phyloP scores from a whole-genome alignment of 2,797 vertebrate species.

The Vultur gryphus region DNA sequence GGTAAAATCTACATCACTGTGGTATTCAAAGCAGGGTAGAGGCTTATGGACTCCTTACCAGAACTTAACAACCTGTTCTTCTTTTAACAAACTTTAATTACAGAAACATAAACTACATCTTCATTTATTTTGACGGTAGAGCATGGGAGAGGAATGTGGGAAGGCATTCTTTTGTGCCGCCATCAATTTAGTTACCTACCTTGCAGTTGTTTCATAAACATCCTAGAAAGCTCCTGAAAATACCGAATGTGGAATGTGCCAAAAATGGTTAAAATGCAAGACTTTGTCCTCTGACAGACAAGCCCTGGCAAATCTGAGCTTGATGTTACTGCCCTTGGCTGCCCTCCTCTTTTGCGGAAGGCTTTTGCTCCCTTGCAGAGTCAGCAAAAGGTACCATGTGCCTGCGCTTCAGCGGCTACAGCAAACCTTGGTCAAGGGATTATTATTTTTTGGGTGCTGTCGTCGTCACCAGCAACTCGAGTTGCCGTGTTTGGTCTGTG shows the following conservation, averaged over 20 bases:
- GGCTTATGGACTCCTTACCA: not conserved
- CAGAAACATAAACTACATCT: constrained; percentile 31
- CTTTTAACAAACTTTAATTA: constrained; percentile 47
- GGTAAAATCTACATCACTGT: not conserved
- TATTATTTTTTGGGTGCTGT: not conserved
- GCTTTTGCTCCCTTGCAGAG: constrained; percentile 5
- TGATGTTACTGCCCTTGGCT: constrained; percentile 22
- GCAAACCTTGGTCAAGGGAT: not conserved
- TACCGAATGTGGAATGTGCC: constrained; percentile 3
- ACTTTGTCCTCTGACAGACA: constrained; percentile 6
- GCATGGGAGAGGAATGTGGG: constrained; percentile 36
- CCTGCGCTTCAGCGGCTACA: not conserved
- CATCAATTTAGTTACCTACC: not conserved
- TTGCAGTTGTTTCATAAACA: constrained; percentile 33
- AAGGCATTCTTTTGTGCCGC: not conserved
- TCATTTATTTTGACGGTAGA: not conserved
- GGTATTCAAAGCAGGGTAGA: not conserved
- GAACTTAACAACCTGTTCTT: constrained; percentile 8
- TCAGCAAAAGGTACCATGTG: not conserved
- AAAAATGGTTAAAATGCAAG: constrained; percentile 52
- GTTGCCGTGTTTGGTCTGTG: not conserved
- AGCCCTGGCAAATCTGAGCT: constrained; percentile 44
- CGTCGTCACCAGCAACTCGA: not conserved
- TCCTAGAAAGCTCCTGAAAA: constrained; percentile 58
- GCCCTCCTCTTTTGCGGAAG: not conserved